Evolutionary conservation across 2,797 vertebrate genomes (phyloP).

Genomic region (Synanceia verrucosa): DNA sequence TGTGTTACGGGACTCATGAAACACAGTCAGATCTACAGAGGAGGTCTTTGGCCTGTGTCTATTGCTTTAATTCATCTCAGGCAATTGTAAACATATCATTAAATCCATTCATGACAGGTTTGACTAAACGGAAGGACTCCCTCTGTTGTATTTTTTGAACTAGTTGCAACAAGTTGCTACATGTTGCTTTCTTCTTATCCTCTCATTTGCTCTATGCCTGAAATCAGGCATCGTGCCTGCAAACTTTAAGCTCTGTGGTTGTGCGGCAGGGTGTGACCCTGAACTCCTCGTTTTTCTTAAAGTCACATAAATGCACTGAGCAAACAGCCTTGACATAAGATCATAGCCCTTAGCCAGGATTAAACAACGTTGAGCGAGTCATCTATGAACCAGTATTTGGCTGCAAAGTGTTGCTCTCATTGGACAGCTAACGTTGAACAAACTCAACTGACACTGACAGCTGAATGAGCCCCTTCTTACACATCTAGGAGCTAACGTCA

Average conservation of each 20-base stretch:
- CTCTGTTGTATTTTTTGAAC: too few relatives aligned
- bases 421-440: neutral
- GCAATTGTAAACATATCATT: neutral
- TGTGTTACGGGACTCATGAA: neutral
- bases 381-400: neutral
- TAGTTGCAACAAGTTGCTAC: constrained; percentile 1
- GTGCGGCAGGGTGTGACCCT: constrained; percentile 61
- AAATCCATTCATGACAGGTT: neutral
- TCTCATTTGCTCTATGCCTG: neutral
- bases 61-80: neutral
- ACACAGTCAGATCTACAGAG: neutral
- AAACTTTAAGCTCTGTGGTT: neutral
- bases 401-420: neutral
- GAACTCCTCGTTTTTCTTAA: constrained; percentile 1
- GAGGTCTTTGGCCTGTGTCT: constrained; percentile 1
- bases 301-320: neutral
- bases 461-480: constrained; percentile 22
- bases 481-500: constrained; percentile 35
- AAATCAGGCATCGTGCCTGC: neutral
- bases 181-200: neutral
- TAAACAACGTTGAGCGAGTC: too few relatives aligned
- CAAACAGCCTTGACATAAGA: neutral
- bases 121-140: neutral
- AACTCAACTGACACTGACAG: constrained; percentile 48
- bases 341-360: neutral